A percentile compares a stretch with the other conserved stretches of the same genome.
phyloP scores from a whole-genome alignment of 2,888 invertebrate genomes.

The Scaptomyza reducta region DNA sequence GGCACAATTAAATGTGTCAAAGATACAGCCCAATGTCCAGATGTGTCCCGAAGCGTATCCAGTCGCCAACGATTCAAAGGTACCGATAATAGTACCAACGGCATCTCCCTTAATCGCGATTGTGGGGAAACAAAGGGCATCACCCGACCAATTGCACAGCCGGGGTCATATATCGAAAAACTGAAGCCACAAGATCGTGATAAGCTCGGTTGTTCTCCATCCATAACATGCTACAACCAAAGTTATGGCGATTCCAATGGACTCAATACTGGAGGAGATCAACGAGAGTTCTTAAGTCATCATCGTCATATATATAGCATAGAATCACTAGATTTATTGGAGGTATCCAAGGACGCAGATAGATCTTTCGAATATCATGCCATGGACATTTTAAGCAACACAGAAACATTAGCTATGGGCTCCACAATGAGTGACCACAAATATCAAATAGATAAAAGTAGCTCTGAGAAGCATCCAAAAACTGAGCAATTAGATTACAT shows the following conservation, averaged over 20 bases:
- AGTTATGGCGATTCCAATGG: constrained; percentile 75
- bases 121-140: constrained; percentile 62
- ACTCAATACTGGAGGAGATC: constrained; percentile 21
- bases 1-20: constrained; percentile 71
- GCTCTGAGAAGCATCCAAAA: constrained; percentile 7
- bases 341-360: constrained; percentile 68
- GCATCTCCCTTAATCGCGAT: constrained; percentile 66
- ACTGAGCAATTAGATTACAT: constrained; percentile 68
- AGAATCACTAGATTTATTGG: constrained; percentile 78
- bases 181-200: constrained; percentile 62
- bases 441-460: constrained; percentile 56
- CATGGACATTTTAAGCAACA: constrained; percentile 81
- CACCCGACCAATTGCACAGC: constrained; percentile 78
- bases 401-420: constrained; percentile 81
- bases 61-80: constrained; percentile 70
- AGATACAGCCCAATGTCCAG: constrained; percentile 80
- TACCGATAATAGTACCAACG: constrained; percentile 78
- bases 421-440: constrained; percentile 72
- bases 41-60: constrained; percentile 81
- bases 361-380: constrained; percentile 77
- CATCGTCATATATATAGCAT: constrained; percentile 77
- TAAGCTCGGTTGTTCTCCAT: constrained; percentile 23
- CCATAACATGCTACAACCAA: constrained; percentile 74
- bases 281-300: constrained; percentile 53
- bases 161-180: constrained; percentile 83